These are phyloP conservation scores for Porites cylindrica DNA, from an alignment of 92 coral and sea anemone genomes.

Conservation along the genomic window DNA sequence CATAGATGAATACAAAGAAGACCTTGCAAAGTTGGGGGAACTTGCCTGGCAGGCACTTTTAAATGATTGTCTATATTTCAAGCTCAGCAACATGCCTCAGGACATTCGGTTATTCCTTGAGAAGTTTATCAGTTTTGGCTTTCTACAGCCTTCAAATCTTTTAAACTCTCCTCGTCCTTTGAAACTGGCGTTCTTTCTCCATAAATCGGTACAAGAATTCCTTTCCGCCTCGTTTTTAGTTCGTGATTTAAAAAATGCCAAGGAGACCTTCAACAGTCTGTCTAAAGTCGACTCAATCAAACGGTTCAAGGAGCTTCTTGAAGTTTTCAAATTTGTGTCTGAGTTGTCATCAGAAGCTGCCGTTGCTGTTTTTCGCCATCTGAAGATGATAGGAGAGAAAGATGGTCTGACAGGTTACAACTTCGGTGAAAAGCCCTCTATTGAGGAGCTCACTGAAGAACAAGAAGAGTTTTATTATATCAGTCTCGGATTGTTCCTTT, in stretches of 20 bases:
- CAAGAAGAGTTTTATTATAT: background rate
- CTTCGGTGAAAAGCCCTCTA: background rate
- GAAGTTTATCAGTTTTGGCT: slow-evolving; percentile 2
- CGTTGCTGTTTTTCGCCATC: no score
- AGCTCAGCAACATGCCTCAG: background rate
- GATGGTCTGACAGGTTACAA: slow-evolving; percentile 11
- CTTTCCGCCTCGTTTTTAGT: slow-evolving; percentile 27
- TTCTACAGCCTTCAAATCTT: slow-evolving; percentile 7
- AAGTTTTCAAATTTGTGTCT: background rate
- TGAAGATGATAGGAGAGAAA: background rate
- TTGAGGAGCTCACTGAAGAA: background rate
- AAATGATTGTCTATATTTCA: slow-evolving; percentile 10
- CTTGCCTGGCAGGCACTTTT: slow-evolving; percentile 23
- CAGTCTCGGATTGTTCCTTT: background rate
- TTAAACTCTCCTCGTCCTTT: background rate
- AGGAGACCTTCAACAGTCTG: background rate
- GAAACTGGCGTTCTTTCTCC: background rate
- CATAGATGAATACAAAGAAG: background rate
- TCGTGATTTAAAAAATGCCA: background rate
- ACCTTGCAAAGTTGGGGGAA: slow-evolving; percentile 9
- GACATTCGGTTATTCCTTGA: background rate
- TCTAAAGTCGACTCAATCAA: background rate
- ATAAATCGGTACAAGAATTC: slow-evolving; percentile 33
- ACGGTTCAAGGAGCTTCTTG: background rate
- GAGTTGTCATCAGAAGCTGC: slow-evolving; percentile 5